Conservation (phyloP, 2,113 vertebrate genomes). For the Barbus barbus region DNA sequence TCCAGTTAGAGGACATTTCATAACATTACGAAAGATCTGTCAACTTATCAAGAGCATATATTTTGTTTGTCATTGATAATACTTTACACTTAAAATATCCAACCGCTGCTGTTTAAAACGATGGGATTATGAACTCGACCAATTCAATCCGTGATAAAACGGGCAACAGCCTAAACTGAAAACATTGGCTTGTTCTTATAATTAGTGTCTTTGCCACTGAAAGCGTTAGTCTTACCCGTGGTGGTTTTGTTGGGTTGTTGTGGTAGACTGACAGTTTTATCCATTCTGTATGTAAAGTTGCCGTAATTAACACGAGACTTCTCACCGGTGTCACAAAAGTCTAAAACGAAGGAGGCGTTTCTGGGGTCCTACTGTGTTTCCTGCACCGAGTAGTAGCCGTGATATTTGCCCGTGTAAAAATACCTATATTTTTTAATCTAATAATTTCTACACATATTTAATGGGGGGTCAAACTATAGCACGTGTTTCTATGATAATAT, state of each 20-base stretch:
- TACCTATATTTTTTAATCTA: background rate
- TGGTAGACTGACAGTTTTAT: constrained; percentile 67
- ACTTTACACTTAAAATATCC: background rate
- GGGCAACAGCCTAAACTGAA: background rate
- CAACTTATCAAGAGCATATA: background rate
- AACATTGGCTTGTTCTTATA: background rate
- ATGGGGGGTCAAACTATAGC: background rate
- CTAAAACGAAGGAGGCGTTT: background rate
- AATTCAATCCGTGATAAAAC: background rate
- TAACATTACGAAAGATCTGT: background rate
- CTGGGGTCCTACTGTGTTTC: constrained; percentile 53
- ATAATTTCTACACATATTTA: background rate
- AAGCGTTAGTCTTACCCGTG: constrained; percentile 63
- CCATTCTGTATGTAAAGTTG: constrained; percentile 63
- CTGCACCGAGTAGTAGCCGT: background rate
- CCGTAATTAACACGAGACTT: background rate
- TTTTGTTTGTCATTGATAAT: background rate
- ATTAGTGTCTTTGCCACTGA: too few relatives aligned
- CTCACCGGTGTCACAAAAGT: background rate
- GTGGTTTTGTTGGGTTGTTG: constrained; percentile 60
- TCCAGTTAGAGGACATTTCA: background rate
- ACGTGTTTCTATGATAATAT: background rate
- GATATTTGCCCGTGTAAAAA: constrained; percentile 50
- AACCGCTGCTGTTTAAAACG: background rate
- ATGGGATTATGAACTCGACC: background rate